Conservation (phyloP, 2,113 vertebrate genomes). For the Rallus limicola region DNA sequence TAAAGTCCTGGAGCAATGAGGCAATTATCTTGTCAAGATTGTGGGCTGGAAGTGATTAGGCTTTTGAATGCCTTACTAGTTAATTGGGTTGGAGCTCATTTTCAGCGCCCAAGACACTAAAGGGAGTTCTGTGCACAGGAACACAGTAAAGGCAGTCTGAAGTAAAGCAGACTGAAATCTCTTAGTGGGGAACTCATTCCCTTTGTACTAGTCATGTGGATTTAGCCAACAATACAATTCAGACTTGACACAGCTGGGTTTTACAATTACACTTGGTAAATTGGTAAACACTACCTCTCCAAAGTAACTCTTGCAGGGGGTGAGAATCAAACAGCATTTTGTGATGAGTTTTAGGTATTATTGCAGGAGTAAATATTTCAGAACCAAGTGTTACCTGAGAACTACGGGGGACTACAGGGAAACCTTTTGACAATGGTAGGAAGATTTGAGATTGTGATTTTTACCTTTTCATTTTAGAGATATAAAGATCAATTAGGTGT, state of each 20-base stretch:
- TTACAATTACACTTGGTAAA: background rate
- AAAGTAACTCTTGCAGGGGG: background rate
- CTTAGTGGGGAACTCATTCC: background rate
- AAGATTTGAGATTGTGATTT: background rate
- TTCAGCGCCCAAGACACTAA: background rate
- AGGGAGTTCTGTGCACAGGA: background rate
- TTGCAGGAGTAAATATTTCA: background rate
- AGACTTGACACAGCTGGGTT: background rate
- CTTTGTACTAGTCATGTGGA: background rate
- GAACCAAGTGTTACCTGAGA: background rate
- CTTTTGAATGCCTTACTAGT: background rate
- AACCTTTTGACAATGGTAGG: accelerated
- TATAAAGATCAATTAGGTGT: background rate
- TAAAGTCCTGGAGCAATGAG: background rate
- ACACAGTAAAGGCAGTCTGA: background rate
- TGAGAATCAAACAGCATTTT: background rate
- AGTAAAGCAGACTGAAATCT: background rate
- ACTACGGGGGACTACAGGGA: background rate
- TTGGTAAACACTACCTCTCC: background rate
- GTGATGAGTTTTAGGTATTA: background rate
- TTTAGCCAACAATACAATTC: background rate
- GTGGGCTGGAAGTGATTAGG: background rate
- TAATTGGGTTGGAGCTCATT: background rate
- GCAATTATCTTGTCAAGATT: background rate
- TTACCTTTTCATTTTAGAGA: background rate